phyloP scores from a whole-genome alignment of 2,113 vertebrate genomes.

The Erythrolamprus reginae region DNA sequence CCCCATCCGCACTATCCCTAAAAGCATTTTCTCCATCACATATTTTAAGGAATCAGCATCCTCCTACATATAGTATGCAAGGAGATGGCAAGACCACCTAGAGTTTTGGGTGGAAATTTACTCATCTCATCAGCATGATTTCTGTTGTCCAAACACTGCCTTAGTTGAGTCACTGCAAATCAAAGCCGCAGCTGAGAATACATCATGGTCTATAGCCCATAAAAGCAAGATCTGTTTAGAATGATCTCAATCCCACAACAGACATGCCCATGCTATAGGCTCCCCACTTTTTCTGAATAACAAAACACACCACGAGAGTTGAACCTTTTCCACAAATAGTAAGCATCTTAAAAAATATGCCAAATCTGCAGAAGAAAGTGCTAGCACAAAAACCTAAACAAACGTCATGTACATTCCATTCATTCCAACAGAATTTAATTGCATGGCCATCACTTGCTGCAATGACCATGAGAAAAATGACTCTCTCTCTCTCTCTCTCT shows the following conservation, averaged over 20 bases:
- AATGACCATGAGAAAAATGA: too few species aligned
- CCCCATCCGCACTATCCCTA: neutral
- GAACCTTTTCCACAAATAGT: neutral
- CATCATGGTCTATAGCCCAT: conserved; percentile 9
- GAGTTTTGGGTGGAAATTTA: neutral
- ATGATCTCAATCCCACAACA: conserved; percentile 18
- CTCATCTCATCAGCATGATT: neutral
- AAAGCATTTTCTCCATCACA: neutral
- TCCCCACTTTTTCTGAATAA: neutral
- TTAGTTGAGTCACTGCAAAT: conserved; percentile 37
- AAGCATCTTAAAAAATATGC: neutral
- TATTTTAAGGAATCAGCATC: conserved; percentile 18
- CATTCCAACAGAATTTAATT: neutral
- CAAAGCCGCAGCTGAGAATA: conserved; percentile 25
- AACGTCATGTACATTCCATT: neutral
- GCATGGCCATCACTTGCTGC: too few species aligned
- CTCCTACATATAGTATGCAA: neutral
- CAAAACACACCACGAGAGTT: conserved; percentile 12
- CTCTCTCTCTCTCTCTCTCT: too few species aligned
- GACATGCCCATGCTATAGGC: neutral
- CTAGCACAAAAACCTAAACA: neutral
- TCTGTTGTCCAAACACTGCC: conserved; percentile 22
- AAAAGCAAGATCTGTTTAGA: conserved; percentile 20
- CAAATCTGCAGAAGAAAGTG: neutral
- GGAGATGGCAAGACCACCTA: neutral